Conservation (phyloP, 2,113 vertebrate genomes). For the Cephalopholis sonnerati region DNA sequence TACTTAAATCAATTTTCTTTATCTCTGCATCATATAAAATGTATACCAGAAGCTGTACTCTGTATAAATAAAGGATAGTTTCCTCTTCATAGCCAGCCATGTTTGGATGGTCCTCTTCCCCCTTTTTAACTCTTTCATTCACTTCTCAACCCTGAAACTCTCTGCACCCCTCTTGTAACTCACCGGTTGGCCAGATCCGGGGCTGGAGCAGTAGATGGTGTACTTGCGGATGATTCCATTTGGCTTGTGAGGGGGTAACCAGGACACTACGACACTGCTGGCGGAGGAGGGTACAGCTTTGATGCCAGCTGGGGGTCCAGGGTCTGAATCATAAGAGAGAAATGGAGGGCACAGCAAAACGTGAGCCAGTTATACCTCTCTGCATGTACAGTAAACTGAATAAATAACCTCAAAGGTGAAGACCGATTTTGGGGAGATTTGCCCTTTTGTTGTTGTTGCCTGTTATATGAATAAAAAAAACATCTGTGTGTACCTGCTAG, state of each 20-base stretch:
- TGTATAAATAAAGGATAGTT: constrained; percentile 20
- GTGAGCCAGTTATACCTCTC: constrained; percentile 3
- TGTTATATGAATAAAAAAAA: not conserved
- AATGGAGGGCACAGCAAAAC: constrained; percentile 27
- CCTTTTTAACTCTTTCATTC: constrained; percentile 19
- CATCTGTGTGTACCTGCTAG: not conserved
- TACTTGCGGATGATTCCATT: constrained; percentile 99
- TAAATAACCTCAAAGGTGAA: not conserved
- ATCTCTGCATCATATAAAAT: constrained; percentile 33
- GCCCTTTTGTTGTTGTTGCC: not conserved
- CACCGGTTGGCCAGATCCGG: constrained; percentile 96
- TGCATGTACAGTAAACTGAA: not conserved
- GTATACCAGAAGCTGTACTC: constrained; percentile 24
- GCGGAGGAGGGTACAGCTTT: constrained; percentile 96
- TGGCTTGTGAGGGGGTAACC: constrained; percentile 95
- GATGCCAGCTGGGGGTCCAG: constrained; percentile 95
- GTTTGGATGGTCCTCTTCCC: constrained; percentile 16
- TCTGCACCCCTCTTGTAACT: constrained; percentile 70
- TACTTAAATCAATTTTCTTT: constrained; percentile 39
- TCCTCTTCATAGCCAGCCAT: constrained; percentile 23
- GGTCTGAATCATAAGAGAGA: constrained; percentile 59
- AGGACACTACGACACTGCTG: constrained; percentile 97
- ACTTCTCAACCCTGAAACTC: constrained; percentile 41
- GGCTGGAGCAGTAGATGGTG: constrained; percentile 99
- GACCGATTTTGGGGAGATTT: not conserved